Evolutionary conservation across 2,113 vertebrate genomes (phyloP).

Genomic region (Eptesicus fuscus): DNA sequence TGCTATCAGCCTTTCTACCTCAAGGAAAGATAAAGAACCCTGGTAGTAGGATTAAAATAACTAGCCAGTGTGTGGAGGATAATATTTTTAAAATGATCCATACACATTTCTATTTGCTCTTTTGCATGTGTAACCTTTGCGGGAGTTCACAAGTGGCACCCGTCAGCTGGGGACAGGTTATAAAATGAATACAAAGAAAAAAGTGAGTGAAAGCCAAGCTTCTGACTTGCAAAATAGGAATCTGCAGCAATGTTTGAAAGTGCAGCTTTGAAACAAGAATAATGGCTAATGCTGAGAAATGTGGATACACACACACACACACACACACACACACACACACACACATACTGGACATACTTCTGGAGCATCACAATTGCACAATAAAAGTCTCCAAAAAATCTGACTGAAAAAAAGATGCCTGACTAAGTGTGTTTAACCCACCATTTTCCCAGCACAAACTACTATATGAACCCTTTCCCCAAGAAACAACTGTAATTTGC

Average conservation of each 20-base stretch:
- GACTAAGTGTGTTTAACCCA: background rate
- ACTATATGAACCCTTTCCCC: background rate
- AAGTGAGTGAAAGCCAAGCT: background rate
- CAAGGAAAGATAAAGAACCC: background rate
- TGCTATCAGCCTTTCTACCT: background rate
- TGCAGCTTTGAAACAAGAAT: background rate
- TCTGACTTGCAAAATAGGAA: background rate
- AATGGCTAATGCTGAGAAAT: background rate
- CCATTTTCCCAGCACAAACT: background rate
- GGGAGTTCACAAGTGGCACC: background rate
- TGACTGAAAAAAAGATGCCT: background rate
- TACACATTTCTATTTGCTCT: background rate
- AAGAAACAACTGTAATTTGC: background rate
- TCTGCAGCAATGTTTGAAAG: background rate
- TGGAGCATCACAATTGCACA: background rate
- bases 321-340: background rate
- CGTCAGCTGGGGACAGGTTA: background rate
- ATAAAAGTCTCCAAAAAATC: background rate
- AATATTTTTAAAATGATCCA: conserved; percentile 5
- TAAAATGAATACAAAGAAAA: background rate
- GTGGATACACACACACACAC: background rate
- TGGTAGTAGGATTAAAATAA: background rate
- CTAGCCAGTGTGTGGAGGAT: background rate
- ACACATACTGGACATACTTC: background rate
- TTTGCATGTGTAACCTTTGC: background rate